Evolutionary conservation across 2,113 vertebrate species (phyloP).

Genomic region (Anarrhichthys ocellatus): DNA sequence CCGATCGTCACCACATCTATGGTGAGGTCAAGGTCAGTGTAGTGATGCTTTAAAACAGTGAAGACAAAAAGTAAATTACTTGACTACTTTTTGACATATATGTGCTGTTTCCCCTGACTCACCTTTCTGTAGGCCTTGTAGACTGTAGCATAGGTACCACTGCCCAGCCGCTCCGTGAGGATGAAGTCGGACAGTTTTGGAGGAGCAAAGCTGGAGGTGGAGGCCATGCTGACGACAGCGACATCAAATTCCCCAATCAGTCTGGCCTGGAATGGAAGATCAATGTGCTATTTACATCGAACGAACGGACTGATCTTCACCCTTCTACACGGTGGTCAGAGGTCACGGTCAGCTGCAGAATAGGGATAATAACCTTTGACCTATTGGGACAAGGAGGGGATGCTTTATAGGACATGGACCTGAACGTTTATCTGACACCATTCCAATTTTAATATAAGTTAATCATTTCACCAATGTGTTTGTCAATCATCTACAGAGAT

Average conservation of each 20-base stretch:
- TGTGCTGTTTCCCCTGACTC: slow-evolving; percentile 11
- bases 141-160: slow-evolving; percentile 94
- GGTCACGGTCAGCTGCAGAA: slow-evolving; percentile 1
- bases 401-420: not conserved
- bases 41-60: not conserved
- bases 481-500: not conserved
- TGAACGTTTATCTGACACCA: not conserved
- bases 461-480: not conserved
- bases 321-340: not conserved
- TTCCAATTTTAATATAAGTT: not conserved
- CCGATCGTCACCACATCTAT: not conserved
- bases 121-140: slow-evolving; percentile 98
- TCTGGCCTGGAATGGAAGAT: slow-evolving; percentile 16
- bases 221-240: slow-evolving; percentile 66
- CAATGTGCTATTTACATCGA: not conserved
- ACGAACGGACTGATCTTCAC: not conserved
- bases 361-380: not conserved
- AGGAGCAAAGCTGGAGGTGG: slow-evolving; percentile 85
- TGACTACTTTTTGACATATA: not conserved
- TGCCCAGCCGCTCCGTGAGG: slow-evolving; percentile 93
- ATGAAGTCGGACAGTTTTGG: slow-evolving; percentile 92
- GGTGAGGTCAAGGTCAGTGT: not conserved
- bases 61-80: not conserved
- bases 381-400: not conserved
- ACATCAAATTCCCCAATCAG: slow-evolving; percentile 27